Conservation (phyloP, 2,888 invertebrate genomes). For the Andrena fulva region DNA sequence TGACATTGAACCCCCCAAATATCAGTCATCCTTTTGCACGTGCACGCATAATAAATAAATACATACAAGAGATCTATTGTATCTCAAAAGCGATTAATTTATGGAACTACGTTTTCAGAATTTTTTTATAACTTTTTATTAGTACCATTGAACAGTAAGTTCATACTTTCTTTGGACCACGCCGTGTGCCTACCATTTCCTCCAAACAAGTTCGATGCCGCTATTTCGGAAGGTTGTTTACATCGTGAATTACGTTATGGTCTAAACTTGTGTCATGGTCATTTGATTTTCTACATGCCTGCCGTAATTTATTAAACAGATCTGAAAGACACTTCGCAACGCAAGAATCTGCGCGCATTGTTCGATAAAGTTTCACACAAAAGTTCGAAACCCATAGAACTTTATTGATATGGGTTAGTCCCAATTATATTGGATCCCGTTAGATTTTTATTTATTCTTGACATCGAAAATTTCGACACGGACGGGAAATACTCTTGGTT, state of each 20-base stretch:
- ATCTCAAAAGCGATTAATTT: too few species aligned
- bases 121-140: neutral
- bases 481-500: conserved; percentile 29
- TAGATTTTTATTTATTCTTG: neutral
- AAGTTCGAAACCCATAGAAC: conserved; percentile 2
- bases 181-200: neutral
- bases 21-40: neutral
- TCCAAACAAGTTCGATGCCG: conserved; percentile 5
- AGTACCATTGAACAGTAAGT: neutral
- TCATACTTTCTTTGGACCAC: too few species aligned
- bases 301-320: neutral
- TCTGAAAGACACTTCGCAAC: neutral
- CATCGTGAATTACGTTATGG: neutral
- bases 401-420: conserved; percentile 34
- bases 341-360: too few species aligned
- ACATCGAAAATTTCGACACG: neutral
- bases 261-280: neutral
- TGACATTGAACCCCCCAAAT: neutral
- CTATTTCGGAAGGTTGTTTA: conserved; percentile 27
- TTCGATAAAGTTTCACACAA: neutral
- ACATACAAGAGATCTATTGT: too few species aligned
- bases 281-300: neutral
- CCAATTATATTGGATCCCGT: neutral
- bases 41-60: too few species aligned
- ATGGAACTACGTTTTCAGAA: too few species aligned